Base-by-base conservation (phyloP, 1,140 invertebrate genomes). In the Araneus ventricosus region DNA sequence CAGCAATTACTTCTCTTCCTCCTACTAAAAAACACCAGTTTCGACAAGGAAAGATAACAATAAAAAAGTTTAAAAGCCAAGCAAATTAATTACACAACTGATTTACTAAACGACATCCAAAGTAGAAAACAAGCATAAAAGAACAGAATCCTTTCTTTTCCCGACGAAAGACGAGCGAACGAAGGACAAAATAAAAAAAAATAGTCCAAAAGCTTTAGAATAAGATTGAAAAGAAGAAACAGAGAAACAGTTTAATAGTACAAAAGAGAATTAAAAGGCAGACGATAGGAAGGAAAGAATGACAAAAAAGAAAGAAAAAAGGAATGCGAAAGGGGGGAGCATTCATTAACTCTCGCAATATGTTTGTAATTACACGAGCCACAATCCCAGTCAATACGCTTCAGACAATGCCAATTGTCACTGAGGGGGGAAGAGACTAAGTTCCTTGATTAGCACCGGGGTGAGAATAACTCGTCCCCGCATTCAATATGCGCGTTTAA, bases 21-120 rank as follows among this genome's bases (percentile, higher is more conserved):
- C 17, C 34, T 45, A 90, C 67, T 52, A 39, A 88, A 88, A 88
- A 88, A 88, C 85, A 87, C 39, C 34, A 88, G 20, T 27, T 59
- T 88, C 88, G 67, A 75, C 67, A 61, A 87, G 59, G 14, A 61
- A 87, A 87, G 37, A 34, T 27, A 90, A 52, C 79, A 90, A 30
- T 30, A 57, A 52, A 45, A 75, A 34, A 52, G 63, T 79, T 75
- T 80, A 88, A 93, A 93, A 88, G 67, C 82, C 90, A 86, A 92
- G 91, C 91, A 93, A 93, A 93, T 93, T 93, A 93, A 93, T 93
- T 93, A 93, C 91, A 93, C 91, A 93, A 93, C 91, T 93, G 91
- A 93, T 93, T 93, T 93, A 93, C 84, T 93, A 75, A 86, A 92
- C 61, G 84, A 93, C 91, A 93, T 79, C 67, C 84, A 88, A 80